Evolutionary conservation across 2,888 invertebrate species (phyloP), one percentile per base, ranked within the genome.

Genomic region (Xylota segnis): DNA sequence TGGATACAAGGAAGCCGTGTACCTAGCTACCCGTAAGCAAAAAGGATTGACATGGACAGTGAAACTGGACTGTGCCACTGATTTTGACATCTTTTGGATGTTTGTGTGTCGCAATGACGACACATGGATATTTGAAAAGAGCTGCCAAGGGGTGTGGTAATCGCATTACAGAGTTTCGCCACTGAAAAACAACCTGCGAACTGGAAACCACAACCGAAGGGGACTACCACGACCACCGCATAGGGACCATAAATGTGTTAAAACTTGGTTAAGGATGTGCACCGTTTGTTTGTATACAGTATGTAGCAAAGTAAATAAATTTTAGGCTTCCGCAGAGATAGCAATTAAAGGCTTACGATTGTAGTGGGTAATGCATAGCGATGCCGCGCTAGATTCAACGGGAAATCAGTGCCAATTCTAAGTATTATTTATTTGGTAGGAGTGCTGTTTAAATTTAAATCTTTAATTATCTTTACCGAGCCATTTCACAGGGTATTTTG

Each of bases 91-190:
- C 29, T 14, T 58, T 50, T 23, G 40, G 18, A 52, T 27, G 50
- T 29, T n/a, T 50, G 50, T 59, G 23, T 43, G 58, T 68, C 58
- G 32, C 59, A 59, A 12, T 58, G 40, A 10, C 47, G 65, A 37
- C 47, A 52, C 50, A 76, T 68, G 76, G 68, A 40, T 18, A 32
- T 61, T 74, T 50, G 18, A 66, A 52, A 68, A 61, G 68, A 59
- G 29, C 66, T 59, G 14, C 43, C 12, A 37, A 27, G 88, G 90
- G 90, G 89, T 89, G 90, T 89, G 89, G 81, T 90, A 90, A 91
- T 90, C 90, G 88, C 89, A 89, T 90, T 90, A 89, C 88, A 87
- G 89, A 87, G 87, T 88, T 87, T 75, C 74, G 81, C 81, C 78
- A 40, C 58, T 79, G 76, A 72, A 83, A 59, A 84, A 76, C 61